A percentile compares a stretch with the other conserved stretches of the same genome.
These are phyloP conservation scores for Calameuta filiformis DNA, from an alignment of 2,888 invertebrate species.

Conservation along the genomic window DNA sequence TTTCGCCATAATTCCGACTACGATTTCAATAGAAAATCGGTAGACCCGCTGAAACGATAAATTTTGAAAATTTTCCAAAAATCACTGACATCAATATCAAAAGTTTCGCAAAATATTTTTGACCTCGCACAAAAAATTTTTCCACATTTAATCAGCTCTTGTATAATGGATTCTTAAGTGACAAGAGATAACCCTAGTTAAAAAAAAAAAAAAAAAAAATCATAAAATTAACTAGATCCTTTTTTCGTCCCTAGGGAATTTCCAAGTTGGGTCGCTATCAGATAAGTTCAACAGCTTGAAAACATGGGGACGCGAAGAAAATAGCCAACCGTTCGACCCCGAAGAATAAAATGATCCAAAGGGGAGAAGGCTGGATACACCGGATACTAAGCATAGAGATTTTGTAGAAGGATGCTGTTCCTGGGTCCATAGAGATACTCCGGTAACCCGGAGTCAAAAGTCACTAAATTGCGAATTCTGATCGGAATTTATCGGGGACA, in stretches of 20 bases:
- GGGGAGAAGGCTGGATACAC: background rate
- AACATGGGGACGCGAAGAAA: background rate
- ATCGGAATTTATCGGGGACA: conserved; percentile 35
- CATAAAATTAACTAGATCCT: background rate
- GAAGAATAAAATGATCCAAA: background rate
- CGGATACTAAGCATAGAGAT: background rate
- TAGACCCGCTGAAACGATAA: background rate
- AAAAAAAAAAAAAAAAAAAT: background rate
- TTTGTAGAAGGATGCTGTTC: background rate
- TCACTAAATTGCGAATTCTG: conserved; percentile 35
- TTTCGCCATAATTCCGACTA: background rate
- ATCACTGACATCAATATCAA: background rate
- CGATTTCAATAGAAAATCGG: background rate
- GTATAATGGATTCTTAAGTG: background rate
- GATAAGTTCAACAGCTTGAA: background rate
- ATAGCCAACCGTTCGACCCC: background rate
- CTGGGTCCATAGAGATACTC: background rate
- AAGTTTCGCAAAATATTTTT: background rate
- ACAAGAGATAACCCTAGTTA: background rate
- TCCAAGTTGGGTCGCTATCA: background rate
- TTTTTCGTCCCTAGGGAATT: background rate
- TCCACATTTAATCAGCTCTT: background rate
- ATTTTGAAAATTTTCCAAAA: background rate
- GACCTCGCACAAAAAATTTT: background rate
- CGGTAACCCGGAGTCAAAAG: background rate